Base-by-base conservation (phyloP, 2,113 vertebrate species). In the Shinisaurus crocodilurus region DNA sequence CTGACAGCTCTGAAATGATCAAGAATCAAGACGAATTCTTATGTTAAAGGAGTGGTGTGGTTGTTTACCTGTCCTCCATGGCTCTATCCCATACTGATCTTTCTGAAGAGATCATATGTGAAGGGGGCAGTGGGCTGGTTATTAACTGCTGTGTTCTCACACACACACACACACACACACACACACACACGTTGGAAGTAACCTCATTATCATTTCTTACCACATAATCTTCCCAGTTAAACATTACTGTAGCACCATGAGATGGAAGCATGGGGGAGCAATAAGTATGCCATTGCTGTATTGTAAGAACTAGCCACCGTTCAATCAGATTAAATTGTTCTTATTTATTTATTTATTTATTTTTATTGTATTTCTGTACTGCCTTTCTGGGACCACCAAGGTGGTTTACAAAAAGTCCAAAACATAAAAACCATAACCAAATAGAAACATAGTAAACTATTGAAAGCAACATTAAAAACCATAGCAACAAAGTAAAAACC, bases 1-100 rank as follows among this genome's bases (percentile, higher is more conserved):
- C 76, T 93, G 91, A 93, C 89, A 90, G 85, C 82, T 80, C 85
- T 86, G 72, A 79, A 45, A 18, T 0, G 0, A 65, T 75, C 0
- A 15, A 65, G 54, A 80, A 50, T 27, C 20, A 23, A 63, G 13
- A 43, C 40, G 3, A 65, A 3, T 50, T 79, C 8, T 67, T 45
- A n/a, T n/a, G 60, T 88, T 65, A 50, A 12, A 67, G 18, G 54
- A 25, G 27, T 10, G 20, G 1, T 76, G 13, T 8, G 25, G 27
- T 20, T 54, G 1, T 5, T 54, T 74, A 23, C 48, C 7, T 8
- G 3, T 50, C n/a, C 37, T 25, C 67, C 65, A 50, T 34, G 43
- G 6, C 27, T 70, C 25, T 18, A 70, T 50, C 43, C 32, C 34
- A 50, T 7, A 5, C 32, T 72, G 60, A 32, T 87, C 16, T 34